Conservation (phyloP, 2,113 vertebrate species). For the Sclerurus mexicanus region DNA sequence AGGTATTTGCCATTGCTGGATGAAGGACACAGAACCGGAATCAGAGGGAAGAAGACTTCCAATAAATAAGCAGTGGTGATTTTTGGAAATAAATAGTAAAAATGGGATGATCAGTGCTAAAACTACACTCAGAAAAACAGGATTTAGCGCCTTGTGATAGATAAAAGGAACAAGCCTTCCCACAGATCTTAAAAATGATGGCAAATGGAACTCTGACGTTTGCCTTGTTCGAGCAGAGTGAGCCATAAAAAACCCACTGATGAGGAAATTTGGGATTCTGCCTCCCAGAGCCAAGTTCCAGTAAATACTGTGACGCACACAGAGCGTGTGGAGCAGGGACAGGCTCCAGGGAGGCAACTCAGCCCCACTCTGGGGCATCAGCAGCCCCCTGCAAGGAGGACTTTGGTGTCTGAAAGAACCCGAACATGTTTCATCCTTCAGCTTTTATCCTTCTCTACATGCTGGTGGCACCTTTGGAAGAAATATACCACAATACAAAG, state of each 20-base stretch:
- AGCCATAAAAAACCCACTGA: background rate
- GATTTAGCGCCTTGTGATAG: background rate
- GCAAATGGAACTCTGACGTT: fast-evolving
- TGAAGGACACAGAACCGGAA: background rate
- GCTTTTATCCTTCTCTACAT: fast-evolving
- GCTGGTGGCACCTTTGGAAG: background rate
- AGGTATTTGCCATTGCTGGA: background rate
- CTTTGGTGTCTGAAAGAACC: background rate
- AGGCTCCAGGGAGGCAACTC: background rate
- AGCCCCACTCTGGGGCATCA: fast-evolving
- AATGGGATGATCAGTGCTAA: background rate
- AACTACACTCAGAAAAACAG: background rate
- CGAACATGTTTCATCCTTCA: fast-evolving
- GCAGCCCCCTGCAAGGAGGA: fast-evolving
- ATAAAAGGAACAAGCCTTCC: background rate
- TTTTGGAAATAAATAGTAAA: background rate
- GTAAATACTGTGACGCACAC: background rate
- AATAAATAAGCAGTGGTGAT: background rate
- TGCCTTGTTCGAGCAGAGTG: background rate
- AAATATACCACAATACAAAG: fast-evolving
- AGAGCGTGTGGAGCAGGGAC: background rate
- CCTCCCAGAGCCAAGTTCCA: background rate
- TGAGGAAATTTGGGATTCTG: background rate
- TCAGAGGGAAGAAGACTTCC: background rate
- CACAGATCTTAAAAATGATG: fast-evolving